These are phyloP conservation scores for Pongo pygmaeus DNA, from an alignment of 2,113 vertebrate species.

Conservation along the genomic window DNA sequence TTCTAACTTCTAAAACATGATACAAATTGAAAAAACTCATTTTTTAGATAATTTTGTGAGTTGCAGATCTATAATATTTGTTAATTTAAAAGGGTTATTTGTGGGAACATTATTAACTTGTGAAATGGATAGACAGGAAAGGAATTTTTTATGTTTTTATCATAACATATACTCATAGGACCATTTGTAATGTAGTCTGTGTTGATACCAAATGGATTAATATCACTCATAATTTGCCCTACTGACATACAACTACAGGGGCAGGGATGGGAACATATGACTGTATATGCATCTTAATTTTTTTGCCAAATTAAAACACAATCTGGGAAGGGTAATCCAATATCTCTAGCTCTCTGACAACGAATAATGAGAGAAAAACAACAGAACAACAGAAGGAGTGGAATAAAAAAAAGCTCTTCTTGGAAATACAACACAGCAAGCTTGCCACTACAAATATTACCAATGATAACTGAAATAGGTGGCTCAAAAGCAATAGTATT, in stretches of 20 bases:
- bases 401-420: slow-evolving; percentile 6
- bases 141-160: background rate
- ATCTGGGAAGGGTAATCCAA: background rate
- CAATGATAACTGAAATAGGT: background rate
- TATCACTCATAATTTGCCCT: background rate
- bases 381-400: background rate
- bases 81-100: background rate
- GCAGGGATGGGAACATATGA: background rate
- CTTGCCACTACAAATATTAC: background rate
- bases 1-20: background rate
- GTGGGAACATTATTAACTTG: background rate
- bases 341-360: slow-evolving; percentile 39
- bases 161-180: background rate
- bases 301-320: slow-evolving; percentile 38
- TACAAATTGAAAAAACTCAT: background rate
- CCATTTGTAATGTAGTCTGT: background rate
- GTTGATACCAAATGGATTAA: background rate
- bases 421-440: background rate
- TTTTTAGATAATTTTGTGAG: background rate
- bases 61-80: background rate
- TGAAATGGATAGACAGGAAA: background rate
- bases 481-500: background rate
- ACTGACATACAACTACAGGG: background rate
- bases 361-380: slow-evolving; percentile 1
- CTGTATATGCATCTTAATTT: background rate